Evolutionary conservation across 1,140 invertebrate genomes (phyloP).

Genomic region (Nomia melanderi): DNA sequence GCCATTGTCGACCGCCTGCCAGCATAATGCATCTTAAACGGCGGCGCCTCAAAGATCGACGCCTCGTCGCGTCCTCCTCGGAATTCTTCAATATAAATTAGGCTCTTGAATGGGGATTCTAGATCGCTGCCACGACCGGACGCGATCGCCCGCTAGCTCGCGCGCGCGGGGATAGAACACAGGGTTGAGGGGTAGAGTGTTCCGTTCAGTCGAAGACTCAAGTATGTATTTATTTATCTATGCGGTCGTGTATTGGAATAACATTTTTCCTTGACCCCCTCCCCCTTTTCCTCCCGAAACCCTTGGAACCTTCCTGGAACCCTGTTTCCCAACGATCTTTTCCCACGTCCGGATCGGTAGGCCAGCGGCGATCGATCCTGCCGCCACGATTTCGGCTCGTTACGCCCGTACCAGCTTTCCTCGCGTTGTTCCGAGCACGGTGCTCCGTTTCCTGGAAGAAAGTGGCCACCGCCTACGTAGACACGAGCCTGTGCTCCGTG

Average conservation of each 20-base stretch:
- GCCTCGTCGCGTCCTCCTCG: conserved; percentile 74
- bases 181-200: not conserved
- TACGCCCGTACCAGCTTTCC: conserved; percentile 6
- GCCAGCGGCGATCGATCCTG: not conserved
- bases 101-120: conserved; percentile 75
- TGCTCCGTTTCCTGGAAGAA: conserved; percentile 48
- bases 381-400: conserved; percentile 14
- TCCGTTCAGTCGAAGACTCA: conserved; percentile 38
- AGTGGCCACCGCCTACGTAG: conserved; percentile 31
- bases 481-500: not conserved
- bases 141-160: conserved; percentile 38
- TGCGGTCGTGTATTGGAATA: conserved; percentile 67
- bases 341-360: conserved; percentile 14
- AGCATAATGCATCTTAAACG: conserved; percentile 81
- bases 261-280: conserved; percentile 24
- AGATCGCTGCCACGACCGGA: conserved; percentile 47
- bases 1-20: conserved; percentile 76
- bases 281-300: conserved; percentile 2
- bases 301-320: conserved; percentile 33
- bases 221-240: conserved; percentile 73
- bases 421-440: conserved; percentile 11
- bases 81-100: conserved; percentile 81
- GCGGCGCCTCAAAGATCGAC: conserved; percentile 81
- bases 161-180: conserved; percentile 10
- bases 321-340: not conserved